Base-by-base conservation (phyloP, 2,797 vertebrate species). In the Sorex maritimensis region DNA sequence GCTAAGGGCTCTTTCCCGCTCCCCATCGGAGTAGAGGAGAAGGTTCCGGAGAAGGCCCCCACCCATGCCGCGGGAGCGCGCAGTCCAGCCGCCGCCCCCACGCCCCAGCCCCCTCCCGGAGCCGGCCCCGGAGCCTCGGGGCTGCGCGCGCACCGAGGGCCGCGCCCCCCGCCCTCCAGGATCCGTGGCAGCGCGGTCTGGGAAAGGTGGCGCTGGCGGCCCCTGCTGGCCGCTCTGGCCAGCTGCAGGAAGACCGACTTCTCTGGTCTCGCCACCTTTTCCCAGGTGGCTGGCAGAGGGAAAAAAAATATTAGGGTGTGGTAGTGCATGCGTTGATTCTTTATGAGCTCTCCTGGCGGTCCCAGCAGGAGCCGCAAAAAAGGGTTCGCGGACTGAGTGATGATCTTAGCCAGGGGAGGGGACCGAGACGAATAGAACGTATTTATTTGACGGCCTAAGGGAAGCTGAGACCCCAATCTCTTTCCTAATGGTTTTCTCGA, bases 191-290 rank as follows among this genome's bases (percentile, higher is more conserved):
- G 69, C 55, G 84, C 65, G 2, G 55, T 73, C 52, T 2, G 2
- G 72, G 95, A 88, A 82, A 92, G 96, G 96, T 92, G 93, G 81
- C 26, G 72, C 84, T 55, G 92, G 96, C 95, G 96, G 90, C 96
- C 96, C 95, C 97, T 97, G 84, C 95, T 94, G 98, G 92, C 75
- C 8, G 6, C 44, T 65, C 49, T 28, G 26, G 15, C 12, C 38
- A 92, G 95, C 74, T 24, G 84, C 96, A 88, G 61, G 21, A 44
- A 73, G 12, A 6, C 21, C 44, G 46, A 41, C 61, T 67, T 67
- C n/a, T 14, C 34, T 24, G 26, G 5, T 73, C 80, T 78, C 63
- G 38, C 14, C 49, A 72, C 65, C 58, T 77, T 90, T 95, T 89
- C 82, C 90, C 93, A 86, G 84, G 94, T 80, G 83, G 63, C 28